phyloP scores from a whole-genome alignment of 1,140 invertebrate genomes.

The Aphaenogaster rudis region DNA sequence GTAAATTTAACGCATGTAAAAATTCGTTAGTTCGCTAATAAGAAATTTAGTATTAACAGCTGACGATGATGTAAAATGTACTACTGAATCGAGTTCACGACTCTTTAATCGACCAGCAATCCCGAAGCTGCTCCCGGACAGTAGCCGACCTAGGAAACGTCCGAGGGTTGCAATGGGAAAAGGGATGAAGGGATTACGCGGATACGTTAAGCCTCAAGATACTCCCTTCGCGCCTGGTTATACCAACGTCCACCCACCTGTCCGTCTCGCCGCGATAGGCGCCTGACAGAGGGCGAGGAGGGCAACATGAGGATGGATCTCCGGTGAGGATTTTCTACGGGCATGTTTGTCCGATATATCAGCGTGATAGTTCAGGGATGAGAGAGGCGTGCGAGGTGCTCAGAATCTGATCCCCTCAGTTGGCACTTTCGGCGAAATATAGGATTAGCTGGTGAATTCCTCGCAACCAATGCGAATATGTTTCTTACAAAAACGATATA shows the following conservation, averaged over 20 bases:
- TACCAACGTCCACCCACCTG: conserved; percentile 78
- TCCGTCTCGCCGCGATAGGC: conserved; percentile 74
- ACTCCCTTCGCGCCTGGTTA: conserved; percentile 76
- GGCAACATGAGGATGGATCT: conserved; percentile 66
- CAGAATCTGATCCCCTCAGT: conserved; percentile 62
- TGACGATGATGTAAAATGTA: not conserved
- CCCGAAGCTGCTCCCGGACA: conserved; percentile 31
- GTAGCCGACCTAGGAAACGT: conserved; percentile 73
- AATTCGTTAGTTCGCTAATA: not conserved
- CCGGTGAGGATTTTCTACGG: conserved; percentile 72
- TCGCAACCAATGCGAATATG: conserved; percentile 40
- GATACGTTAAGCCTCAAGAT: conserved; percentile 82
- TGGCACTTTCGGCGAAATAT: conserved; percentile 54
- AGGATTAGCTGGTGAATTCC: conserved; percentile 39
- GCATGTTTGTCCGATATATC: conserved; percentile 73
- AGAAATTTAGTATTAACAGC: conserved; percentile 28
- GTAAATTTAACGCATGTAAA: not conserved
- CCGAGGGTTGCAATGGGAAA: conserved; percentile 77
- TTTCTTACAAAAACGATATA: conserved; percentile 18
- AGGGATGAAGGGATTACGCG: conserved; percentile 82
- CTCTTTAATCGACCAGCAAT: conserved; percentile 53
- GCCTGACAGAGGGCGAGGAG: conserved; percentile 65
- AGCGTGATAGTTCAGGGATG: conserved; percentile 65
- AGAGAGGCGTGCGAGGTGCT: conserved; percentile 60
- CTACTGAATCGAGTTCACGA: not conserved